Percentiles rank a stretch among this genome's conserved stretches.
Conservation (phyloP, 2,888 invertebrate species). For the Diabrotica balteata region DNA sequence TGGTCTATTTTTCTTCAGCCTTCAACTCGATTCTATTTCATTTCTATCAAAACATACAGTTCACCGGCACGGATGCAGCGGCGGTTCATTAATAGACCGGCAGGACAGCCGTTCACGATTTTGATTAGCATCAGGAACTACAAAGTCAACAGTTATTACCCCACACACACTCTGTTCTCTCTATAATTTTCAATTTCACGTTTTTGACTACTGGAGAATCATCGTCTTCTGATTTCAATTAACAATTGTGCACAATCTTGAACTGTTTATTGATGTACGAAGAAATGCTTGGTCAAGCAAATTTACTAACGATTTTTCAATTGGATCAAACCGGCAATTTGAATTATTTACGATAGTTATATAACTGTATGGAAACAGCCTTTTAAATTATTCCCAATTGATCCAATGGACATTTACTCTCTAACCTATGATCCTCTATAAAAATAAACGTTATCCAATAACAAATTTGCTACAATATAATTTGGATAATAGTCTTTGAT, state of each 20-base stretch:
- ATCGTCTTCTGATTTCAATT: too few relatives aligned
- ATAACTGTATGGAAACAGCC: neutral
- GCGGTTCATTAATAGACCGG: too few relatives aligned
- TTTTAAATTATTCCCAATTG: constrained; percentile 25
- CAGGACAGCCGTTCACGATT: neutral
- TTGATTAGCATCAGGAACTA: constrained; percentile 18
- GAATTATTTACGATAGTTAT: too few relatives aligned
- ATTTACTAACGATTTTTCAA: too few relatives aligned
- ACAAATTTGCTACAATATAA: constrained; percentile 11
- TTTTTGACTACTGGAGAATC: neutral
- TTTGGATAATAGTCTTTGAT: constrained; percentile 1
- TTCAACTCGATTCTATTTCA: too few relatives aligned
- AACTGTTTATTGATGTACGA: too few relatives aligned
- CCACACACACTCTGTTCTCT: constrained; percentile 9
- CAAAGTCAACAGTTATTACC: constrained; percentile 20
- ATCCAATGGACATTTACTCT: constrained; percentile 21
- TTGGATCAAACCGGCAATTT: too few relatives aligned
- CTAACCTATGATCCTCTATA: constrained; percentile 21
- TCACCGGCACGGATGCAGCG: too few relatives aligned
- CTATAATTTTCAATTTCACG: constrained; percentile 24
- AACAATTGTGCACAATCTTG: too few relatives aligned
- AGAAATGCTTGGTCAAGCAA: too few relatives aligned
- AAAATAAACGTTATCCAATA: constrained; percentile 21
- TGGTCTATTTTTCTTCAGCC: too few relatives aligned
- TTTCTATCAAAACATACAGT: too few relatives aligned